A percentile compares a stretch with the other conserved stretches of the same genome.
These are phyloP conservation scores for Aphelenchoides fujianensis DNA, from an alignment of 1,140 invertebrate genomes.

Conservation along the genomic window DNA sequence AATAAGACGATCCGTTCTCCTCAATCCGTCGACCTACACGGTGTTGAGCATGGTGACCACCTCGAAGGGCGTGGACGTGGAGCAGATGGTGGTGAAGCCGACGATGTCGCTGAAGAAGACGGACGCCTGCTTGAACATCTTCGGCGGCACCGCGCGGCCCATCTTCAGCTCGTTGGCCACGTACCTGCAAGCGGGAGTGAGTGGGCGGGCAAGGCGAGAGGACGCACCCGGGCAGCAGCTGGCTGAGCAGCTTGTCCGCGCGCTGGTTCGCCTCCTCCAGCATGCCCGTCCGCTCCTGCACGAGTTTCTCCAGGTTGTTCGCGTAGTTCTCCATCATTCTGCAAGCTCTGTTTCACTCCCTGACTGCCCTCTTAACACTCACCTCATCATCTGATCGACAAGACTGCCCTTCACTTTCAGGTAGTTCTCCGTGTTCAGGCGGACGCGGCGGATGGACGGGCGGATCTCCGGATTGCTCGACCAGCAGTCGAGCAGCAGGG, in stretches of 20 bases:
- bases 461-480: slow-evolving; percentile 58
- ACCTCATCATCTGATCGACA: slow-evolving; percentile 63
- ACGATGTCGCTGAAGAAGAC: slow-evolving; percentile 89
- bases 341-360: too few relatives aligned
- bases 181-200: slow-evolving; percentile 34
- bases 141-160: slow-evolving; percentile 56
- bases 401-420: slow-evolving; percentile 60
- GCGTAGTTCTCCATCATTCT: slow-evolving; percentile 77
- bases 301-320: slow-evolving; percentile 88
- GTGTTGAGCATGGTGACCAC: slow-evolving; percentile 56
- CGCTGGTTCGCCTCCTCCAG: slow-evolving; percentile 60
- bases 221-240: slow-evolving; percentile 43
- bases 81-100: slow-evolving; percentile 73
- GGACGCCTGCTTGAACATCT: slow-evolving; percentile 69
- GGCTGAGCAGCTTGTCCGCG: slow-evolving; percentile 58
- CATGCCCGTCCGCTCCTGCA: slow-evolving; percentile 81
- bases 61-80: slow-evolving; percentile 63
- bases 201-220: slow-evolving; percentile 12
- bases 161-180: slow-evolving; percentile 60
- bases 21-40: too few relatives aligned
- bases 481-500: slow-evolving; percentile 58
- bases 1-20: too few relatives aligned
- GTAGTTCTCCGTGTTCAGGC: slow-evolving; percentile 60
- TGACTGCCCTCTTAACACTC: slow-evolving; percentile 44
- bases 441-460: slow-evolving; percentile 54